These are phyloP conservation scores for Carterocephalus palaemon DNA, from an alignment of 2,888 invertebrate genomes.

Conservation along the genomic window DNA sequence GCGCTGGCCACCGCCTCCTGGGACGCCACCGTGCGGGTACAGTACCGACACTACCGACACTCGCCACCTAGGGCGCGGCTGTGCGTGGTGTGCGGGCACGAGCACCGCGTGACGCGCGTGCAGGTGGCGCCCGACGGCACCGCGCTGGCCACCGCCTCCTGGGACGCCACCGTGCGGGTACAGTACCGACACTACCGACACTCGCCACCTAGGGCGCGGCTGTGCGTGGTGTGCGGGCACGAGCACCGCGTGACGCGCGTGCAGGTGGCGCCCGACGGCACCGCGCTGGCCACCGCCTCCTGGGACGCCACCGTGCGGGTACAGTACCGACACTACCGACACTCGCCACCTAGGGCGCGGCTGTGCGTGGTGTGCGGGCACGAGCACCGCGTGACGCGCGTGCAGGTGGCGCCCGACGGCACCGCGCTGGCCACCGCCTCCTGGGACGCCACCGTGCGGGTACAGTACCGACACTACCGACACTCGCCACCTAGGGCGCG, in stretches of 20 bases:
- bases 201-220: constrained; percentile 93
- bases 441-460: constrained; percentile 94
- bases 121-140: too few relatives aligned
- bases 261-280: constrained; percentile 97
- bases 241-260: constrained; percentile 96
- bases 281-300: constrained; percentile 97
- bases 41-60: too few relatives aligned
- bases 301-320: constrained; percentile 97
- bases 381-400: constrained; percentile 95
- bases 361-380: constrained; percentile 96
- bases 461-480: constrained; percentile 99
- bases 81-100: too few relatives aligned
- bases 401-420: constrained; percentile 97
- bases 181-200: constrained; percentile 99
- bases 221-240: constrained; percentile 95
- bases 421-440: constrained; percentile 98
- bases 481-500: constrained; percentile 96
- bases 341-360: constrained; percentile 94
- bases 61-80: too few relatives aligned
- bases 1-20: too few relatives aligned
- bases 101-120: too few relatives aligned
- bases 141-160: too few relatives aligned
- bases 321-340: constrained; percentile 99
- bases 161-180: too few relatives aligned
- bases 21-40: too few relatives aligned